Conservation (phyloP, 2,888 invertebrate genomes). For the Lochmaea capreae region DNA sequence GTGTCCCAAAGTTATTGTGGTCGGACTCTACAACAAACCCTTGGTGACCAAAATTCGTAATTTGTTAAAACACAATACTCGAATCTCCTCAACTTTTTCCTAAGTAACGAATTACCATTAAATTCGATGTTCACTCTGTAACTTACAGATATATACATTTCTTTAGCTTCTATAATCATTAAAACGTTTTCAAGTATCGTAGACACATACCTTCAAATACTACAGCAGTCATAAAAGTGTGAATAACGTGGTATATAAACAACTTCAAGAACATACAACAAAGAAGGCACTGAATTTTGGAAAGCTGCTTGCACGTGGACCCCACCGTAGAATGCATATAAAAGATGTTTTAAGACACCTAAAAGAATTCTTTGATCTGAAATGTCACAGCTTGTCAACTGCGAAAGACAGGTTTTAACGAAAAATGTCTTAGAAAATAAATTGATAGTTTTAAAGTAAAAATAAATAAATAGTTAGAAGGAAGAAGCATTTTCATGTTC, state of each 20-base stretch:
- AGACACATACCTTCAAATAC: slow-evolving; percentile 44
- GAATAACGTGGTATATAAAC: slow-evolving; percentile 48
- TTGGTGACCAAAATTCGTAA: too few species aligned
- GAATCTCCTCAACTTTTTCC: too few species aligned
- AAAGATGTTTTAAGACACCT: slow-evolving; percentile 34
- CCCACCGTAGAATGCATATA: slow-evolving; percentile 46
- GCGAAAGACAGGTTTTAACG: slow-evolving; percentile 20
- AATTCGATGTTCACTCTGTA: background rate
- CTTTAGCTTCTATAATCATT: slow-evolving; percentile 9
- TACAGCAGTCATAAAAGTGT: slow-evolving; percentile 47
- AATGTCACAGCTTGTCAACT: slow-evolving; percentile 37
- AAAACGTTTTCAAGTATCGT: slow-evolving; percentile 43
- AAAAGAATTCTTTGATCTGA: slow-evolving; percentile 47
- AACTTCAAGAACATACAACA: slow-evolving; percentile 43
- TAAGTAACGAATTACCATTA: too few species aligned
- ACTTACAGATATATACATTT: background rate
- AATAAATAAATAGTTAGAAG: slow-evolving; percentile 15
- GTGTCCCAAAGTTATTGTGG: too few species aligned
- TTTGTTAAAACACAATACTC: too few species aligned
- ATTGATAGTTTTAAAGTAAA: slow-evolving; percentile 21
- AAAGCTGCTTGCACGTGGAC: slow-evolving; percentile 56
- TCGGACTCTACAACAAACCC: too few species aligned
- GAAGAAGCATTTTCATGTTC: background rate
- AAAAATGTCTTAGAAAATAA: slow-evolving; percentile 22
- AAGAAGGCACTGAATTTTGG: slow-evolving; percentile 42